These are phyloP conservation scores for Brachionus calyciflorus DNA, from an alignment of 1,140 invertebrate genomes.

Conservation along the genomic window DNA sequence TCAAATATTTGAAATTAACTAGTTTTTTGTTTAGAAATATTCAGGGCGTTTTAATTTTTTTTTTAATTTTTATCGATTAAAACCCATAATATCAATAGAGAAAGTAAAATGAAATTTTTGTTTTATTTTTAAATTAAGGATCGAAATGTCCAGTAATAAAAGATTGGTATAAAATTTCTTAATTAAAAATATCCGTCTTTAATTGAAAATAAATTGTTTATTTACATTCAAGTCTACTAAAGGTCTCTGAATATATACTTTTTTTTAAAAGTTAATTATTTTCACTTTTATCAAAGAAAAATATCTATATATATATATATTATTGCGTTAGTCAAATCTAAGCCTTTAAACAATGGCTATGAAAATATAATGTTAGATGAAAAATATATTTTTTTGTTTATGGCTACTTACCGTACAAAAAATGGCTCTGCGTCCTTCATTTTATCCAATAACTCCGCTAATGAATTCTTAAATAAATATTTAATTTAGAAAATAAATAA, in stretches of 20 bases:
- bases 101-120: not conserved
- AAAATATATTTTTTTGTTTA: too few species aligned
- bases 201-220: slow-evolving; percentile 45
- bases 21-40: not conserved
- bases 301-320: too few species aligned
- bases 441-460: slow-evolving; percentile 44
- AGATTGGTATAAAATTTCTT: too few species aligned
- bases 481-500: not conserved
- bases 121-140: not conserved
- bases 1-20: slow-evolving; percentile 6
- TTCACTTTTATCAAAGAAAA: too few species aligned
- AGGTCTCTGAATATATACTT: not conserved
- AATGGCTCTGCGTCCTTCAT: slow-evolving; percentile 47
- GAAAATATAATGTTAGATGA: too few species aligned
- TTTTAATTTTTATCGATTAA: not conserved
- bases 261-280: slow-evolving; percentile 32
- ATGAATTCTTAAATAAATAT: slow-evolving; percentile 39
- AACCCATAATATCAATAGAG: slow-evolving; percentile 18
- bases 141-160: not conserved
- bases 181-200: not conserved
- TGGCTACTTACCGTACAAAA: slow-evolving; percentile 38
- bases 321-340: slow-evolving; percentile 23
- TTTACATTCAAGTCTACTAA: slow-evolving; percentile 6
- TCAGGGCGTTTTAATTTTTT: slow-evolving; percentile 15
- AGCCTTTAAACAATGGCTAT: too few species aligned